A percentile compares a stretch with the other conserved stretches of the same genome.
Evolutionary conservation across 1,140 invertebrate species (phyloP).

Genomic region (Triops cancriformis): DNA sequence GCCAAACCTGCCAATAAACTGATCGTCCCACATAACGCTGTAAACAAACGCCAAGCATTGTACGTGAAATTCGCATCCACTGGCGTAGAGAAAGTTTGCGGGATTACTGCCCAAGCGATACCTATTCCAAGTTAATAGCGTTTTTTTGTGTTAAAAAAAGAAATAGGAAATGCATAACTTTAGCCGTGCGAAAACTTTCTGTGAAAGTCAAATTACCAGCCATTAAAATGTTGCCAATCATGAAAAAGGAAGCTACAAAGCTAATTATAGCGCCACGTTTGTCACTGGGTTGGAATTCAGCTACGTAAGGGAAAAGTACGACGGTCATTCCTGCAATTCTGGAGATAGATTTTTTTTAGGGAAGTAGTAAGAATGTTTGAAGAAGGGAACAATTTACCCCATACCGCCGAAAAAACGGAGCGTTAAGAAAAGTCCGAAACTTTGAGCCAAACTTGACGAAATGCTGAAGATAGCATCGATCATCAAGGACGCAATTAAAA

Average conservation of each 20-base stretch:
- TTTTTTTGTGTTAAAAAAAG: neutral
- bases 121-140: conserved; percentile 39
- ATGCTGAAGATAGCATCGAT: conserved; percentile 43
- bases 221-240: neutral
- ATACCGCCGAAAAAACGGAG: conserved; percentile 44
- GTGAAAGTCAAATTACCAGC: neutral
- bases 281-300: neutral
- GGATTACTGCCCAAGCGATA: conserved; percentile 66
- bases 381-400: conserved; percentile 38
- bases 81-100: conserved; percentile 44
- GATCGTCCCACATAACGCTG: conserved; percentile 7
- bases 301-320: neutral
- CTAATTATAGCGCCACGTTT: neutral
- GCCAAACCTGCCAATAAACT: conserved; percentile 42
- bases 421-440: conserved; percentile 41
- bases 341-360: neutral
- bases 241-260: neutral
- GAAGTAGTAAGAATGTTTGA: neutral
- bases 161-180: neutral
- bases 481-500: conserved; percentile 41
- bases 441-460: conserved; percentile 41
- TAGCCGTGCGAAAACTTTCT: neutral
- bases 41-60: neutral
- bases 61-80: conserved; percentile 32
- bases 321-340: neutral